A percentile compares a stretch with the other conserved stretches of the same genome.
phyloP scores from a whole-genome alignment of 2,113 vertebrate genomes.

The Acanthisitta chloris region DNA sequence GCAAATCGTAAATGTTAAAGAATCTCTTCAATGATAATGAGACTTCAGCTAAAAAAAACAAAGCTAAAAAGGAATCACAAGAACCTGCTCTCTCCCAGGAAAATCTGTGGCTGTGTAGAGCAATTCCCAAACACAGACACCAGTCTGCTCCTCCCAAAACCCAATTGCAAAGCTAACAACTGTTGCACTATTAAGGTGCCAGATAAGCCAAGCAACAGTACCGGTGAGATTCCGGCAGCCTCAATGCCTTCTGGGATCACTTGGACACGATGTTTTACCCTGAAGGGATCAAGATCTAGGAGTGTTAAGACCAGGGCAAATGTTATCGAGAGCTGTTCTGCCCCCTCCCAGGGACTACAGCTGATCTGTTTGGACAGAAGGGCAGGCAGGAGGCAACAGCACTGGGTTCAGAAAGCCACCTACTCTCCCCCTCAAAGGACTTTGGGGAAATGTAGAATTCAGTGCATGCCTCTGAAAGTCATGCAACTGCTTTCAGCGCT shows the following conservation, averaged over 20 bases:
- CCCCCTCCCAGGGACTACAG: neutral
- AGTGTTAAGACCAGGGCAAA: neutral
- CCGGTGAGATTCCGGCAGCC: neutral
- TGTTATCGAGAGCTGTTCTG: neutral
- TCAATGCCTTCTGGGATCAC: neutral
- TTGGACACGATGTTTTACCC: neutral
- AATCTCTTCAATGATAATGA: neutral
- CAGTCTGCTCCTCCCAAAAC: neutral
- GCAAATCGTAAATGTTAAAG: neutral
- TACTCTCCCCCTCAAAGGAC: neutral
- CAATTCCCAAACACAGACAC: neutral
- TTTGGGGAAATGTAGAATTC: neutral
- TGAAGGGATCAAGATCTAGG: neutral
- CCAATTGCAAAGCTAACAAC: neutral
- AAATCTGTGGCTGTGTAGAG: neutral
- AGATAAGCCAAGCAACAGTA: neutral
- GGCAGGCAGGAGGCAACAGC: neutral
- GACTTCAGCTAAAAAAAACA: neutral
- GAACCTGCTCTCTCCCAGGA: neutral
- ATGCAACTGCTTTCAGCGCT: neutral
- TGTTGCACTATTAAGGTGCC: neutral
- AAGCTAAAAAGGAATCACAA: neutral
- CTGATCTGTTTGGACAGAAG: neutral
- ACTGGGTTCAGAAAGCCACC: neutral
- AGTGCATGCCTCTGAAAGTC: fast-evolving